These are phyloP conservation scores for Monochamus saltuarius DNA, from an alignment of 1,140 invertebrate genomes.

Conservation along the genomic window DNA sequence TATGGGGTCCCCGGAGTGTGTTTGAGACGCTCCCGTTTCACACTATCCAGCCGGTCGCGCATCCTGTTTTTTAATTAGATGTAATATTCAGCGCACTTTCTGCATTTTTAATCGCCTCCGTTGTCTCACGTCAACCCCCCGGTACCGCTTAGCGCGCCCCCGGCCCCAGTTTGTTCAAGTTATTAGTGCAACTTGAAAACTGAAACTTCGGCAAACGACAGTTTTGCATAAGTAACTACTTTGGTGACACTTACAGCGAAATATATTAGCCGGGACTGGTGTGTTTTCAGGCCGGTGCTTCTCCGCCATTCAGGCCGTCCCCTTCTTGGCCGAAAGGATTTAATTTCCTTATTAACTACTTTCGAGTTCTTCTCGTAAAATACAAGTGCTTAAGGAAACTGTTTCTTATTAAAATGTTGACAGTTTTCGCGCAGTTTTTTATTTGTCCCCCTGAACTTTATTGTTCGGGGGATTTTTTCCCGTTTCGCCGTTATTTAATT, in stretches of 20 bases:
- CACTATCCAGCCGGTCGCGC: conserved; percentile 25
- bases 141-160: neutral
- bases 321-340: too few species aligned
- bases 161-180: conserved; percentile 13
- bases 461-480: too few species aligned
- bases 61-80: conserved; percentile 38
- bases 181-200: conserved; percentile 18
- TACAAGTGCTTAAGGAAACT: too few species aligned
- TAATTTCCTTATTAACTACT: too few species aligned
- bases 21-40: conserved; percentile 34
- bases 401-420: too few species aligned
- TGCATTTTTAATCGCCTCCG: conserved; percentile 27
- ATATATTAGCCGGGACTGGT: too few species aligned
- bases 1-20: conserved; percentile 38
- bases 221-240: conserved; percentile 21
- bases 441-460: too few species aligned
- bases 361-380: too few species aligned
- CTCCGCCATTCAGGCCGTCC: too few species aligned
- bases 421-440: too few species aligned
- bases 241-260: neutral
- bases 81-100: conserved; percentile 33
- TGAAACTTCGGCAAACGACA: conserved; percentile 20
- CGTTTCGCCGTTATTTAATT: too few species aligned
- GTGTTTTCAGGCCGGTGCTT: too few species aligned
- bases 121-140: neutral